A percentile compares a stretch with the other conserved stretches of the same genome.
These are phyloP conservation scores for Carpatolechia fugitivella DNA, from an alignment of 2,888 invertebrate genomes.

Conservation along the genomic window DNA sequence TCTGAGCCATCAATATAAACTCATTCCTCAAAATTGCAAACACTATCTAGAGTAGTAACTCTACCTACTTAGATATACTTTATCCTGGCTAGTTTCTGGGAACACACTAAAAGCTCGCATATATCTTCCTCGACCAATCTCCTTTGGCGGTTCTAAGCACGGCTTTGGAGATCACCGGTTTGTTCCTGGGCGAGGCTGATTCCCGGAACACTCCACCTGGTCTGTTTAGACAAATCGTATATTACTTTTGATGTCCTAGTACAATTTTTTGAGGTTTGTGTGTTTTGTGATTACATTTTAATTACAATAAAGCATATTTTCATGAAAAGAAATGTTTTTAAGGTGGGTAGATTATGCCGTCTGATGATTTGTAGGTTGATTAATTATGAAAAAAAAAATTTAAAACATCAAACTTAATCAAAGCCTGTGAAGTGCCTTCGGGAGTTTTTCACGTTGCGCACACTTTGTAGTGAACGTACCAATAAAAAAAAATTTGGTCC, in stretches of 20 bases:
- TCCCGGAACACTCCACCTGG: conserved; percentile 5
- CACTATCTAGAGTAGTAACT: neutral
- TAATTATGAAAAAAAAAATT: too few relatives aligned
- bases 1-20: neutral
- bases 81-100: neutral
- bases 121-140: conserved; percentile 11
- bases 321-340: too few relatives aligned
- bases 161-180: conserved; percentile 31
- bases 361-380: too few relatives aligned
- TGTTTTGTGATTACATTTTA: too few relatives aligned
- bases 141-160: conserved; percentile 37
- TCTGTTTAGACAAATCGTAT: neutral
- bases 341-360: too few relatives aligned
- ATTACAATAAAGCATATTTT: too few relatives aligned
- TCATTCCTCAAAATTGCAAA: neutral
- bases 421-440: too few relatives aligned
- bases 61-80: conserved; percentile 1
- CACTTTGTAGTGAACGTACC: too few relatives aligned
- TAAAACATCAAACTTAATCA: too few relatives aligned
- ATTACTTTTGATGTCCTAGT: neutral
- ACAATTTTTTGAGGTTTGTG: neutral
- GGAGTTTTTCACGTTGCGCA: too few relatives aligned
- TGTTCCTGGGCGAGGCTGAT: neutral
- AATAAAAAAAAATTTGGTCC: too few relatives aligned
- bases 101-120: conserved; percentile 6